Base-by-base conservation (phyloP, 2,113 vertebrate species). In the Loxodonta africana region DNA sequence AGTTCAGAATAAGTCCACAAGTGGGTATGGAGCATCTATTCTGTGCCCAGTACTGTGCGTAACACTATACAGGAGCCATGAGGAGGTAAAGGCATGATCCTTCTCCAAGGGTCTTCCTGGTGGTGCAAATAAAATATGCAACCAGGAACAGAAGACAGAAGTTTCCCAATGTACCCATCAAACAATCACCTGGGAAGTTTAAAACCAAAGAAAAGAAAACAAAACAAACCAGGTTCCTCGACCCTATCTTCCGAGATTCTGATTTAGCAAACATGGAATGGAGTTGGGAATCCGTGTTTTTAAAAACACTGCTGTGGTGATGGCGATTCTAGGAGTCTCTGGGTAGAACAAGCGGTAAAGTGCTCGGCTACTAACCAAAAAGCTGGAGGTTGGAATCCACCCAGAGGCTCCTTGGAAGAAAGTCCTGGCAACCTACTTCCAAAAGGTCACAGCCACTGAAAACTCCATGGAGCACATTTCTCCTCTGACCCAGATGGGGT, bases 1-100 rank as follows among this genome's bases (percentile, higher is more conserved):
- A 69, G 51, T 57, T 91, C 46, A 65, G 91, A 78, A 41, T 41
- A 53, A 69, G 63, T 78, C 44, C 77, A 78, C 11, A 73, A 67
- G 10, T 48, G 5, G 5, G 48, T 2, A 7, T 7, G 11, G 73
- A 33, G 44, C 1, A 1, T 53, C 33, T 63, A 41, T 48, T 23
- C 41, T 84, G 53, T 57, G 11, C 53, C 53, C 53, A 57, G 53
- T 3, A 12, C 53, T 57, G 53, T 57, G 53, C 15, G 12, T 2
- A 26, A 12, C 2, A 2, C 41, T 86, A 12, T 26, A 8, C 41
- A 18, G 33, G 46, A 60, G 4, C 48, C 11, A 26, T 28, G 26
- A 37, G 23, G 41, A n/a, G 18, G 26, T 0, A 3, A 11, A 12
- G 11, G 8, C 1, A 2, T 33, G 17, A 23, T 60, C 53, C 28